These are phyloP conservation scores for Orchestia grillus DNA, from an alignment of 1,140 invertebrate genomes.

Conservation along the genomic window DNA sequence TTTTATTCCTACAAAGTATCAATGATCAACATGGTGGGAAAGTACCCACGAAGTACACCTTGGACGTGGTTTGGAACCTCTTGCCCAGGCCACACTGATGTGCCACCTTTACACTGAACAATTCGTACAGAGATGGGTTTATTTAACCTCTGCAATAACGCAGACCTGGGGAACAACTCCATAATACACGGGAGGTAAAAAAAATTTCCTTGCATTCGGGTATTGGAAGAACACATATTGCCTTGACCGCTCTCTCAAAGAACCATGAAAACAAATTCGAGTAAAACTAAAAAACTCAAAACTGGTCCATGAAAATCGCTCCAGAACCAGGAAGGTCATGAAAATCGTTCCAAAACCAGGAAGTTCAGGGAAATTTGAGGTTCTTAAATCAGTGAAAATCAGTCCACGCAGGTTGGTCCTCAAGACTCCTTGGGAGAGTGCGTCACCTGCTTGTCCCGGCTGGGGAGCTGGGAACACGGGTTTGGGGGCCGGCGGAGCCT, in stretches of 20 bases:
- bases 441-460: constrained; percentile 53
- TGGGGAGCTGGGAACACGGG: constrained; percentile 58
- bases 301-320: too few relatives aligned
- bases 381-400: neutral
- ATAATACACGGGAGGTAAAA: neutral
- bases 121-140: neutral
- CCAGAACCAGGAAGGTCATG: too few relatives aligned
- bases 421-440: neutral
- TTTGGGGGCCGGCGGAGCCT: constrained; percentile 57
- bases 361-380: neutral
- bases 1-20: too few relatives aligned
- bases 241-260: neutral
- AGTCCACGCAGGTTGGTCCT: neutral
- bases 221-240: neutral
- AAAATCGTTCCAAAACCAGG: neutral
- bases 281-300: too few relatives aligned
- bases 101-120: neutral
- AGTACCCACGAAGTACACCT: too few relatives aligned
- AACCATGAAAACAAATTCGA: neutral
- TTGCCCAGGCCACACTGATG: too few relatives aligned
- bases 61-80: too few relatives aligned
- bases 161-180: neutral
- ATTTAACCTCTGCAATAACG: neutral
- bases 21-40: too few relatives aligned
- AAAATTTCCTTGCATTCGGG: neutral